Evolutionary conservation across 2,113 vertebrate species (phyloP), one percentile per base, ranked within the genome.

Genomic region (Sphaerodactylus townsendi): DNA sequence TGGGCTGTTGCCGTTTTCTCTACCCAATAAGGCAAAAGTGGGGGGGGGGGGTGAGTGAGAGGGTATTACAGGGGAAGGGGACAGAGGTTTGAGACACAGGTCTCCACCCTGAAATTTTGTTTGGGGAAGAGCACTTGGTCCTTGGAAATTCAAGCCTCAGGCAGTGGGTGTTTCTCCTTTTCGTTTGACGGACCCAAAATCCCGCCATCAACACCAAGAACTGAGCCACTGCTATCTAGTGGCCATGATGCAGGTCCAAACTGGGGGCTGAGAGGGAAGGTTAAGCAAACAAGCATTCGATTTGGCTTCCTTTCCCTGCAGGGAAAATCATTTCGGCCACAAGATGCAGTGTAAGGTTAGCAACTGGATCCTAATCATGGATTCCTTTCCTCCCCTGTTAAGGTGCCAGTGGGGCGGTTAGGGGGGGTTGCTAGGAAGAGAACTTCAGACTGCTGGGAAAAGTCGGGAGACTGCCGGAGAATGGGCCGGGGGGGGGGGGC

Each of bases 21-120:
- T 87, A 90, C 46, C 86, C 83, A 73, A 0, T 0, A 0, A 81
- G 78, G 83, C 50, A 35, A 81, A 69, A 88, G 74, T 81, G 82
- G 85, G 53, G 59, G 85, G 89, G 44, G 82, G 85, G 53, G 59
- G 85, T 88, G 44, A 82, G 88, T 23, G 73, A 76, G 88, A 44
- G 79, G 89, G 84, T 84, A 80, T 83, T 85, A 70, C 85, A 85
- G 86, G 35, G 56, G 21, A 21, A 14, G 59, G 30, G 30, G 28
- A 46, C 30, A 23, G 7, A 17, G 39, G n/a, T 28, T n/a, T 6
- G 15, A 64, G n/a, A 48, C 33, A 77, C 3, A 3, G 74, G 39
- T 23, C 66, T 30, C 68, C 21, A 10, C 7, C 1, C 15, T 10
- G 65, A 25, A 4, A n/a, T 35, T 69, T 69, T 37, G 17, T 11